Evolutionary conservation across 92 coral and sea anemone species (phyloP), one percentile per base, ranked within the genome.

Genomic region (Palythoa caribaeorum): DNA sequence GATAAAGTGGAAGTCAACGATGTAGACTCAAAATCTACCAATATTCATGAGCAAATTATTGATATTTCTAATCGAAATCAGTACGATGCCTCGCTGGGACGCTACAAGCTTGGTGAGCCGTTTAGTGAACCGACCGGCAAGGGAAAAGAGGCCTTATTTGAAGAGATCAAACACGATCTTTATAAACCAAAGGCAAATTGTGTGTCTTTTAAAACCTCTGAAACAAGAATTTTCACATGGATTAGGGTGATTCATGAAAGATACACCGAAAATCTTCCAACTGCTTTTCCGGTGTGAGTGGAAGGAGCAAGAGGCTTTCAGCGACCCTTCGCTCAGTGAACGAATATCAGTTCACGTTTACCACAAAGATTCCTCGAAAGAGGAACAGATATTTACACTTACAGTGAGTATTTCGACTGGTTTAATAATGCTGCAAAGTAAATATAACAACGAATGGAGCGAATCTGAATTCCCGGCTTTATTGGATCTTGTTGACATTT

Each of bases 181-280:
- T 73, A 73, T 38, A 73, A 73, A 37, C 76, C 76, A 71, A 71
- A 71, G 52, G 77, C 77, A 73, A 73, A 73, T 44, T 73, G 52
- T 73, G 77, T 8, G 19, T 73, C 51, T 36, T 73, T 73, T 73
- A 73, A 73, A 73, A 73, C 77, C 51, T 73, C 77, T 6, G 77
- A 39, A 9, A 37, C 48, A 71, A 19, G 76, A 71, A 71, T 71
- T 7, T 2, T 2, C 14, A 71, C 76, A 35, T 38, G 77, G 52
- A 73, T 9, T 19, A 11, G 77, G 51, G 51, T 40, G 50, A 73
- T 73, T 73, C 51, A 73, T 36, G 39, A 73, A 73, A 39, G 77
- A 73, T 73, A 73, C 15, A 51, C 20, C 51, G 50, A 73, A 12
- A 17, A 39, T 73, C 77, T 73, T 11, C 54, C 51, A 73, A 73